A percentile compares a stretch with the other conserved stretches of the same genome.
These are phyloP conservation scores for Pentalonia nigronervosa DNA, from an alignment of 1,140 invertebrate genomes.

Conservation along the genomic window DNA sequence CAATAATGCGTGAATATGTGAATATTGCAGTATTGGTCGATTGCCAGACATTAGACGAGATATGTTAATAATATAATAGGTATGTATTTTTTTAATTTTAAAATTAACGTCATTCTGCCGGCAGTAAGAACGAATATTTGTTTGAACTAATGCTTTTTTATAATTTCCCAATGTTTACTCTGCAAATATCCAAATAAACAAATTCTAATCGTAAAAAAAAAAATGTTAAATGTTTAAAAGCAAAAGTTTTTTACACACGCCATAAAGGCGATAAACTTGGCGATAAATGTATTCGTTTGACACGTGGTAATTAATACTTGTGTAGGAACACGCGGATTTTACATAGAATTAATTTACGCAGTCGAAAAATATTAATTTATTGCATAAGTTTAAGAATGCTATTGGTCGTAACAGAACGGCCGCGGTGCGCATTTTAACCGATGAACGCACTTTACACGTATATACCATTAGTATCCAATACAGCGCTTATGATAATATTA, in stretches of 20 bases:
- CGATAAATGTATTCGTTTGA: neutral
- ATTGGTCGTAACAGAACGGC: neutral
- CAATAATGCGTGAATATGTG: neutral
- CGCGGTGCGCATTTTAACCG: neutral
- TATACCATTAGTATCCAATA: neutral
- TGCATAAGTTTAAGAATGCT: neutral
- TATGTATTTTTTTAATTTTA: neutral
- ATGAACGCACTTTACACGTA: neutral
- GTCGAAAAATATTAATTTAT: neutral
- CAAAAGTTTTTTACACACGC: neutral
- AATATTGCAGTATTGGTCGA: conserved; percentile 16
- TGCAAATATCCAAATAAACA: neutral
- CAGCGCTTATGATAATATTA: neutral
- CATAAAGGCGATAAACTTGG: neutral
- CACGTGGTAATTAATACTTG: neutral
- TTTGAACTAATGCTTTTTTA: neutral
- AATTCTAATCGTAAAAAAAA: neutral
- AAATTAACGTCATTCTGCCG: neutral
- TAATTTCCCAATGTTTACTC: neutral
- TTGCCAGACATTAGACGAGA: neutral
- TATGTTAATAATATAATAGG: neutral
- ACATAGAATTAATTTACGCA: neutral
- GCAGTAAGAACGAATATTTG: neutral
- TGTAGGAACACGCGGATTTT: neutral
- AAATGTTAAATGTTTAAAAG: neutral